Percentiles rank a stretch among this genome's conserved stretches.
Conservation (phyloP, 2,888 invertebrate species). For the Chymomyza procnemis region DNA sequence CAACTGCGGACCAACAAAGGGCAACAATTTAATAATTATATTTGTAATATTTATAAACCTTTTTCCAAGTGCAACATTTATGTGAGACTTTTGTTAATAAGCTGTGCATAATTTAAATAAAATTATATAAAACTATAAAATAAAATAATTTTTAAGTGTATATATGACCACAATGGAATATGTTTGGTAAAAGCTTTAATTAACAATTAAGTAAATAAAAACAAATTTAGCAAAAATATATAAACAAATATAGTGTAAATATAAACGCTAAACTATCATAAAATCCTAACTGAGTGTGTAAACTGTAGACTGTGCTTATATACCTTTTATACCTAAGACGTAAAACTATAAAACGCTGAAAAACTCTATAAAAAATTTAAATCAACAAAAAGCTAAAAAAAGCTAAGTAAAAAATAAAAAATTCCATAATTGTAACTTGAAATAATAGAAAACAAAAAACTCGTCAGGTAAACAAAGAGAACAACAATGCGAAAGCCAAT, state of each 20-base stretch:
- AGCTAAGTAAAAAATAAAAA: slow-evolving; percentile 6
- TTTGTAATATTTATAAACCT: slow-evolving; percentile 16
- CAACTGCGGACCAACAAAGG: slow-evolving; percentile 53
- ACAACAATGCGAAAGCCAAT: not conserved
- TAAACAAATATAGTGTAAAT: slow-evolving; percentile 8
- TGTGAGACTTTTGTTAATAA: slow-evolving; percentile 48
- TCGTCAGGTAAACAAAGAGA: slow-evolving; percentile 40
- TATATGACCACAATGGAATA: slow-evolving; percentile 60
- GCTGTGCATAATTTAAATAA: slow-evolving; percentile 26
- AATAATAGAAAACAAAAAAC: slow-evolving; percentile 21
- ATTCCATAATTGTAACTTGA: not conserved
- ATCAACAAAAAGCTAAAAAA: slow-evolving; percentile 18
- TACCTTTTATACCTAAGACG: slow-evolving; percentile 5
- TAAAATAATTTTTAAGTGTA: slow-evolving; percentile 58
- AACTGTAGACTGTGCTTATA: slow-evolving; percentile 60
- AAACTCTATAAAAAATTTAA: slow-evolving; percentile 2
- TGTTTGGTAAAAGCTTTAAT: slow-evolving; percentile 74
- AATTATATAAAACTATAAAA: slow-evolving; percentile 7
- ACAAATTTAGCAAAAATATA: slow-evolving; percentile 32
- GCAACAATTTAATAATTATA: not conserved
- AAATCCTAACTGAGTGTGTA: slow-evolving; percentile 35
- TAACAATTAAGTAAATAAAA: slow-evolving; percentile 51
- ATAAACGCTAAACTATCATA: not conserved
- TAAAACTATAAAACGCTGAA: not conserved
- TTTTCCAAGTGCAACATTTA: slow-evolving; percentile 41